Percentiles rank a stretch among this genome's conserved stretches.
These are phyloP conservation scores for Thripadectes ignobilis DNA, from an alignment of 2,797 vertebrate genomes.

Conservation along the genomic window DNA sequence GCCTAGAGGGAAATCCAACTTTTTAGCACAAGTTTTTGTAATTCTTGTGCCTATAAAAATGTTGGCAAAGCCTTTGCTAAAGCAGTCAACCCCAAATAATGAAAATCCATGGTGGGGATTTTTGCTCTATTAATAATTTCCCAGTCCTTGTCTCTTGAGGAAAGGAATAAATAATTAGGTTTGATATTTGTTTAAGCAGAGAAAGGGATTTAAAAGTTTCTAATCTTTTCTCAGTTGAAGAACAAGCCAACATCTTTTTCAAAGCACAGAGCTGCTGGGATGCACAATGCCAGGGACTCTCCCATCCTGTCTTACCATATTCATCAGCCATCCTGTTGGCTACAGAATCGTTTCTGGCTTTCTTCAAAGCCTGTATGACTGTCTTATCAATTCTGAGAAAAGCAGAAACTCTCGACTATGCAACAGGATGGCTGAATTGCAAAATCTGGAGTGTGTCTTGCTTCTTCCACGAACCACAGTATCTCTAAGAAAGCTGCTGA, in stretches of 20 bases:
- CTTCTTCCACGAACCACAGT: conserved; percentile 36
- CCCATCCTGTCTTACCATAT: conserved; percentile 61
- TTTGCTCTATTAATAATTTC: neutral
- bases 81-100: neutral
- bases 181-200: neutral
- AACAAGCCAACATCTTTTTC: neutral
- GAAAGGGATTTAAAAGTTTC: neutral
- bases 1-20: neutral
- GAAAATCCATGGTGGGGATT: neutral
- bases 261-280: neutral
- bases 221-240: neutral
- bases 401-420: neutral
- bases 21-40: neutral
- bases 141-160: neutral
- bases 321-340: conserved; percentile 66
- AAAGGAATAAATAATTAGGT: neutral
- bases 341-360: conserved; percentile 61
- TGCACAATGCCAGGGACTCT: conserved; percentile 23
- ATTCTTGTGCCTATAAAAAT: neutral
- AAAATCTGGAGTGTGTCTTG: conserved; percentile 29
- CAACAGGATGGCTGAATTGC: conserved; percentile 47
- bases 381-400: neutral
- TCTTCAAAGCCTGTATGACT: neutral
- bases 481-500: neutral
- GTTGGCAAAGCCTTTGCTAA: neutral